Base-by-base conservation (phyloP, 2,888 invertebrate species). In the Sphaerophoria taeniata region DNA sequence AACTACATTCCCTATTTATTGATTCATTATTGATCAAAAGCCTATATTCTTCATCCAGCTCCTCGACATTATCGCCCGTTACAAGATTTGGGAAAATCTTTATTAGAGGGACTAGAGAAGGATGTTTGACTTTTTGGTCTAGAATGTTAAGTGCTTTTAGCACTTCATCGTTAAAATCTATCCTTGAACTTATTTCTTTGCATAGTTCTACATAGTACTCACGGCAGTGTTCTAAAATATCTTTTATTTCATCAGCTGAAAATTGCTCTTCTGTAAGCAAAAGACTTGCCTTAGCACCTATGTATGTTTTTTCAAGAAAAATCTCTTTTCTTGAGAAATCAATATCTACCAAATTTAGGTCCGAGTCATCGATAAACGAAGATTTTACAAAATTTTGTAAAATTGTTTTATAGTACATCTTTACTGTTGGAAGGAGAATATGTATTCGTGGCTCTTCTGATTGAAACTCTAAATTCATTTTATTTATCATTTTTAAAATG, bases 401-500 rank as follows among this genome's bases (percentile, higher is more conserved):
- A n/a, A n/a, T n/a, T n/a, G n/a, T n/a, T n/a, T n/a, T n/a, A n/a
- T n/a, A n/a, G n/a, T n/a, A n/a, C n/a, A n/a, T 47, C 47, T 69
- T 76, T 12, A 69, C 45, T 12, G 69, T 49, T n/a, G 58, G 47
- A 43, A 76, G 58, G 0, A 69, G 39, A 9, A 49, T 60, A 76
- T 76, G 47, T 24, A 76, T 47, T 51, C 49, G 11, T 14, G 60
- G 69, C 12, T 55, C 47, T 49, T 76, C 76, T 24, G 58, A 24
- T 24, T 76, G 76, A 69, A 76, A 69, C 43, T 76, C 69, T 7
- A 39, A 43, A 39, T 70, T 77, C 16, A 76, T 67, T 67, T 76
- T 77, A 34, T 77, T 61, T 31, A 60, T 70, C 14, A 43, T 49
- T 51, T 61, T 77, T 33, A 70, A 61, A 61, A 60, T 34, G 16